phyloP scores from a whole-genome alignment of 2,888 invertebrate genomes.

The Yponomeuta sedellus region DNA sequence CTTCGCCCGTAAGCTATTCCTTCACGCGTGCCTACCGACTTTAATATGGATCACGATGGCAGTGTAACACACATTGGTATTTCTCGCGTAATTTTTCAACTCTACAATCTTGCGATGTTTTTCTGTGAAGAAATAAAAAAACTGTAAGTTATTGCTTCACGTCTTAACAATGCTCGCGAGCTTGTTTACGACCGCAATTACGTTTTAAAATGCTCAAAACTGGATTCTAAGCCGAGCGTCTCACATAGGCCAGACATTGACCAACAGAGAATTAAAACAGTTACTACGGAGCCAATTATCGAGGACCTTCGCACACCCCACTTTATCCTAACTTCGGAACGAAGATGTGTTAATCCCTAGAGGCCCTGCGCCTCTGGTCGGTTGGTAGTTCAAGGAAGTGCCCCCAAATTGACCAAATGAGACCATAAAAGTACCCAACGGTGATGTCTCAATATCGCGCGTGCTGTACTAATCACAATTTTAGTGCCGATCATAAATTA shows the following conservation, averaged over 20 bases:
- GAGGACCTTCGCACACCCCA: not conserved
- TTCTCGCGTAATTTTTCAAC: not conserved
- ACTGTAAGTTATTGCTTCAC: not conserved
- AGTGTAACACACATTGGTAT: not conserved
- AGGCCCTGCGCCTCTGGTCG: conserved; percentile 39
- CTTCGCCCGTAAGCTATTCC: not conserved
- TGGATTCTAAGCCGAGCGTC: conserved; percentile 13
- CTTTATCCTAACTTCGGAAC: not conserved
- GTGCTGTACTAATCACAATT: conserved; percentile 62
- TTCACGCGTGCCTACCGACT: conserved; percentile 2
- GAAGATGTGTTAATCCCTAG: conserved; percentile 8
- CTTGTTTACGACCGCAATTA: conserved; percentile 14
- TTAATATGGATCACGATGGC: not conserved
- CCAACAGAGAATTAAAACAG: conserved; percentile 15
- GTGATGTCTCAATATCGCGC: conserved; percentile 57
- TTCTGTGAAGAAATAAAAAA: not conserved
- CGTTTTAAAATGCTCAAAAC: conserved; percentile 12
- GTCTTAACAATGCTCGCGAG: not conserved
- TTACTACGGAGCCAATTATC: conserved; percentile 3
- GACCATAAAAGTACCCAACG: conserved; percentile 61
- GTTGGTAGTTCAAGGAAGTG: conserved; percentile 60
- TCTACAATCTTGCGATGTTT: not conserved
- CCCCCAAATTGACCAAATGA: conserved; percentile 61
- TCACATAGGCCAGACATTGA: conserved; percentile 12
- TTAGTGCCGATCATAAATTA: conserved; percentile 64